Conservation (phyloP, 2,113 vertebrate genomes). For the Leucopternis melanops region DNA sequence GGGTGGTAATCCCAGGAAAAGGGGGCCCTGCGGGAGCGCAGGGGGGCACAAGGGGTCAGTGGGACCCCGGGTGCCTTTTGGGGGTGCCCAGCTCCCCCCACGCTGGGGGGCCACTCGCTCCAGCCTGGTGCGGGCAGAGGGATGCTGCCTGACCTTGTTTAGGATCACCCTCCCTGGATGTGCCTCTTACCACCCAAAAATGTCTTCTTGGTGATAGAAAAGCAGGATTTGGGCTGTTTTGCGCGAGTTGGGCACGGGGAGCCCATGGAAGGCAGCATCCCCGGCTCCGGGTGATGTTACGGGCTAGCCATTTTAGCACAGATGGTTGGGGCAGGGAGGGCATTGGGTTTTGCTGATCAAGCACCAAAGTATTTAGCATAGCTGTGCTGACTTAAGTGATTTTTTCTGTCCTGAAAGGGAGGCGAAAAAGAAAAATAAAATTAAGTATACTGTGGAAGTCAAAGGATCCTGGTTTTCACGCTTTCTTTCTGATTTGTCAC, state of each 20-base stretch:
- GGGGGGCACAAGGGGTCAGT: fast-evolving
- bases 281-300: fast-evolving
- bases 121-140: neutral
- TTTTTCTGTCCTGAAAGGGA: neutral
- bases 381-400: neutral
- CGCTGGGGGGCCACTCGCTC: fast-evolving
- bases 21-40: fast-evolving
- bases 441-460: neutral
- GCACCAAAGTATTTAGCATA: too few relatives aligned
- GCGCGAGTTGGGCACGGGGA: fast-evolving
- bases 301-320: neutral
- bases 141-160: fast-evolving
- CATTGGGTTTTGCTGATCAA: neutral
- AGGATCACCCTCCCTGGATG: neutral
- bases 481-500: neutral
- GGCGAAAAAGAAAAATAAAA: neutral
- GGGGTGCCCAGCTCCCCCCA: neutral
- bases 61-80: fast-evolving
- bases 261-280: neutral
- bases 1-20: neutral
- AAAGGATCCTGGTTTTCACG: neutral
- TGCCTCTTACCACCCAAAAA: neutral
- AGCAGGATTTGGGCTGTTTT: neutral
- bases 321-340: neutral
- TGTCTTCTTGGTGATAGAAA: fast-evolving